Base-by-base conservation (phyloP, 2,113 vertebrate species). In the Toxotes chatareus region DNA sequence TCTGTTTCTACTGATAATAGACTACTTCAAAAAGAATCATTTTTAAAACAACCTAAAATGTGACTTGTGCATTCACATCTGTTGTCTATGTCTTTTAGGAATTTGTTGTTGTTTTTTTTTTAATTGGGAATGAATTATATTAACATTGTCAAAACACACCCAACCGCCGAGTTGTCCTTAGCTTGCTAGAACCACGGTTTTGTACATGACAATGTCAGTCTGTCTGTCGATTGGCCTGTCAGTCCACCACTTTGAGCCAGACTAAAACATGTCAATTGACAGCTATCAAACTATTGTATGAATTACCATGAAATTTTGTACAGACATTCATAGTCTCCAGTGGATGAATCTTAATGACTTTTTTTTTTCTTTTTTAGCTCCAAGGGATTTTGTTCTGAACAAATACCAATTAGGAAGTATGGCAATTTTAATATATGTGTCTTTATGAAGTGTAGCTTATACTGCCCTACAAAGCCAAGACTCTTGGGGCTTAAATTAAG, bases 1-100 rank as follows among this genome's bases (percentile, higher is more conserved):
- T 89, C 38, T 79, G 49, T 40, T 49, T 61, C 19, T 46, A 32
- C 27, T 74, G 2, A 16, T 44, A 61, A 46, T 56, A 60, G 64
- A 68, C 4, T 14, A 42, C 13, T 31, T 53, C 34, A 21, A 60
- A 64, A 62, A n/a, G 62, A 57, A 69, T n/a, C 23, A 19, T 60
- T 69, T 76, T 13, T 46, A 44, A 27, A 75, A 56, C 21, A 79
- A 10, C 13, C 16, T 63, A 73, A 34, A 40, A 67, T 75, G 23
- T 53, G 44, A 61, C 8, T 11, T 36, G 19, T 14, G 10, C 36
- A 21, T 53, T 72, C 12, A 71, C 23, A 66, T 53, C 8, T 42
- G 13, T 49, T 31, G 12, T 78, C 31, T 17, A 1, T 49, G 46
- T 17, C 16, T 49, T 49, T 49, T 32, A 40, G 17, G 3, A 7